These are phyloP conservation scores for Lepus timidus DNA, from an alignment of 2,113 vertebrate genomes.

Conservation along the genomic window DNA sequence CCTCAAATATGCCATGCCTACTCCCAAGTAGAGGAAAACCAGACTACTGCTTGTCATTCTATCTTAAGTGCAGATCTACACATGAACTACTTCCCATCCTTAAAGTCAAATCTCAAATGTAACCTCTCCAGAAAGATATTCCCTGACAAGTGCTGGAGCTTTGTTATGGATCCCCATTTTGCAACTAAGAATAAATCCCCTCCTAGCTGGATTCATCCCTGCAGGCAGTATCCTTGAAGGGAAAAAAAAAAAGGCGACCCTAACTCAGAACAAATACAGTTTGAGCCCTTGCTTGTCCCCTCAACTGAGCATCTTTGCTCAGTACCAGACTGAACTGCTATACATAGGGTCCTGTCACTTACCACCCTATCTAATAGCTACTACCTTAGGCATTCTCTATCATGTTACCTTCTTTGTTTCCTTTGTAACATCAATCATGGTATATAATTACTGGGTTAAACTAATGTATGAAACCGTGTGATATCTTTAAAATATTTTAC, in stretches of 20 bases:
- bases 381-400: background rate
- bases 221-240: background rate
- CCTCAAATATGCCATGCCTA: background rate
- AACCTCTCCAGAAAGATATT: background rate
- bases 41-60: background rate
- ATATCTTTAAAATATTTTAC: conserved; percentile 58
- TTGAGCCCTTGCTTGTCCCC: background rate
- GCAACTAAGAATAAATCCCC: background rate
- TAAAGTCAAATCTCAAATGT: conserved; percentile 13
- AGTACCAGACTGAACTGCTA: background rate
- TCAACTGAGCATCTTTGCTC: background rate
- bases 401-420: background rate
- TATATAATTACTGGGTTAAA: conserved; percentile 68
- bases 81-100: background rate
- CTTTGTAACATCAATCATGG: background rate
- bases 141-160: background rate
- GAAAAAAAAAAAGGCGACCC: background rate
- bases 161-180: background rate
- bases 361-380: background rate
- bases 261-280: background rate
- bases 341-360: background rate
- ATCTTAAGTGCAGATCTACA: background rate
- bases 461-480: conserved; percentile 52
- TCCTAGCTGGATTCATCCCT: background rate
- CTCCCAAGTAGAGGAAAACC: background rate